Evolutionary conservation across 2,888 invertebrate genomes (phyloP).

Genomic region (Drosophila mimica): DNA sequence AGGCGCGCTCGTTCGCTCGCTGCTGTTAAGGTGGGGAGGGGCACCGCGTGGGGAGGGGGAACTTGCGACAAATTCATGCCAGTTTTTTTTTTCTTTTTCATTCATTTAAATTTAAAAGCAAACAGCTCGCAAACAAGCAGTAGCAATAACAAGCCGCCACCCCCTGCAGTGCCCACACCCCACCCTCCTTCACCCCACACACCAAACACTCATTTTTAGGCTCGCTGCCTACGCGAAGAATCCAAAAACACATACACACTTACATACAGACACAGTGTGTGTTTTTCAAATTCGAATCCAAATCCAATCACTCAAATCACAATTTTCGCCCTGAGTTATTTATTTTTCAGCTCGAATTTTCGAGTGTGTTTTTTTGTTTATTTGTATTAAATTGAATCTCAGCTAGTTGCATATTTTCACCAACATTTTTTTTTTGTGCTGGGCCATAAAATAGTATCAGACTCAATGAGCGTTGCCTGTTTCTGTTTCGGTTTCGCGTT

Average conservation of each 20-base stretch:
- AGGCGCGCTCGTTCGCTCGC: slow-evolving; percentile 78
- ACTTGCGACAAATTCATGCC: slow-evolving; percentile 77
- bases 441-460: slow-evolving; percentile 54
- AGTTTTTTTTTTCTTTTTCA: slow-evolving; percentile 71
- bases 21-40: slow-evolving; percentile 12
- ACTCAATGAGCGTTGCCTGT: slow-evolving; percentile 55
- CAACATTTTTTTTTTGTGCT: slow-evolving; percentile 28
- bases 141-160: slow-evolving; percentile 22
- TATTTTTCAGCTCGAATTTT: slow-evolving; percentile 37
- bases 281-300: slow-evolving; percentile 23
- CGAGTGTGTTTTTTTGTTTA: slow-evolving; percentile 36
- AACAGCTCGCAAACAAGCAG: slow-evolving; percentile 60
- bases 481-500: slow-evolving; percentile 53
- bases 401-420: slow-evolving; percentile 59
- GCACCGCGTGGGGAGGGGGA: slow-evolving; percentile 22
- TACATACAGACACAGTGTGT: not conserved
- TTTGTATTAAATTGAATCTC: slow-evolving; percentile 65
- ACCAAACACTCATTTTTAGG: not conserved
- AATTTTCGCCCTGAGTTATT: slow-evolving; percentile 13
- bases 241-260: slow-evolving; percentile 15
- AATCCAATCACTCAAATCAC: slow-evolving; percentile 30
- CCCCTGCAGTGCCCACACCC: slow-evolving; percentile 39
- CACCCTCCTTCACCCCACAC: not conserved
- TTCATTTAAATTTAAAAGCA: slow-evolving; percentile 82
- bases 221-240: slow-evolving; percentile 51